Conservation (phyloP, 2,888 invertebrate species). For the Loripinus fragilis region DNA sequence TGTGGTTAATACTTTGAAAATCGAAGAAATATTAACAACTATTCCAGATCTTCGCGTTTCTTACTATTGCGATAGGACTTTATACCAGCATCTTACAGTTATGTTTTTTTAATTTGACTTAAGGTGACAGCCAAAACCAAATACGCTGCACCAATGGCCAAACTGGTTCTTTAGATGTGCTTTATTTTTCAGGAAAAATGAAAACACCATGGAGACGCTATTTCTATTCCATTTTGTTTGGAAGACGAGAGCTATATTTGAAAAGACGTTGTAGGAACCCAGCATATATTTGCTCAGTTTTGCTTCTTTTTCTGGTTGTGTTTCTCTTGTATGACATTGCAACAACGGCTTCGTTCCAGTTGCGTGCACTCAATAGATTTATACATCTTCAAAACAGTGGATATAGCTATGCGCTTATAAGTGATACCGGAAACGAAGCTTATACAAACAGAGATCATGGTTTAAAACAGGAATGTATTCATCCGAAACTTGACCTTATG, state of each 20-base stretch:
- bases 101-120: too few species aligned
- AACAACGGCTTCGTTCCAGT: not conserved
- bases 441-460: not conserved
- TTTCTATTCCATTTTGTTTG: not conserved
- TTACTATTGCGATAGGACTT: too few species aligned
- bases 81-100: too few species aligned
- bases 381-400: not conserved
- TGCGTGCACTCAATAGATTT: not conserved
- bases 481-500: slow-evolving; percentile 88
- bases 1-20: too few species aligned
- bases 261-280: not conserved
- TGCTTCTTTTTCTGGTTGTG: not conserved
- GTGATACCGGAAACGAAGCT: not conserved
- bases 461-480: slow-evolving; percentile 85
- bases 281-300: not conserved
- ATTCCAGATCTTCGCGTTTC: too few species aligned
- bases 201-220: not conserved
- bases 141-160: too few species aligned
- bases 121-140: too few species aligned
- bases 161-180: too few species aligned
- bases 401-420: not conserved
- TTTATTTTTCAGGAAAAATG: too few species aligned
- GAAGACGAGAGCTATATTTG: not conserved
- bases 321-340: slow-evolving; percentile 1
- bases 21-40: too few species aligned